phyloP scores from a whole-genome alignment of 2,113 vertebrate genomes.

The Anarhynchus alexandrinus region DNA sequence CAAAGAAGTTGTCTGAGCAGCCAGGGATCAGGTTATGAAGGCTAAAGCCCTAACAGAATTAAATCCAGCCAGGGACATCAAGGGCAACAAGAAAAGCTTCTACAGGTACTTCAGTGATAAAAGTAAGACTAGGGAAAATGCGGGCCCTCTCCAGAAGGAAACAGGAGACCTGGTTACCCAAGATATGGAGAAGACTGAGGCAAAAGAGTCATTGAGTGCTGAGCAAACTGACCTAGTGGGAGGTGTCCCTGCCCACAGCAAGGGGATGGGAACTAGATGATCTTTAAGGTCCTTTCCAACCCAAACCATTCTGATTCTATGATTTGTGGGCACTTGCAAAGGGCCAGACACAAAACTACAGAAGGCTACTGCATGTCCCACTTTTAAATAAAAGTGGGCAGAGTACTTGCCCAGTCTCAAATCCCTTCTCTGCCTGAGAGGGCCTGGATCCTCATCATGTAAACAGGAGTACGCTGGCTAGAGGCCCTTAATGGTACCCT shows the following conservation, averaged over 20 bases:
- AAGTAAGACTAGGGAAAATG: too few species aligned
- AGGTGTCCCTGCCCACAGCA: background rate
- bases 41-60: too few species aligned
- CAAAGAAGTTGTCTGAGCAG: too few species aligned
- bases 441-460: rapidly evolving
- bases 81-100: too few species aligned
- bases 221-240: background rate
- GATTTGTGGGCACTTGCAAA: background rate
- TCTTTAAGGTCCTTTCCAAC: background rate
- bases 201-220: too few species aligned
- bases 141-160: too few species aligned
- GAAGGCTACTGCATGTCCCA: background rate
- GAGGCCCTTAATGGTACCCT: background rate
- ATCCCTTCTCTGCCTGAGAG: background rate
- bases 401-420: background rate
- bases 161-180: too few species aligned
- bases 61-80: too few species aligned
- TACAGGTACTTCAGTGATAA: too few species aligned
- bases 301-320: background rate
- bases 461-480: background rate
- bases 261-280: background rate
- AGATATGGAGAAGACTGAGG: too few species aligned
- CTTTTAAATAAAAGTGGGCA: background rate
- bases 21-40: too few species aligned
- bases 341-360: background rate